These are phyloP conservation scores for Meliscaeva auricollis DNA, from an alignment of 2,888 invertebrate genomes.

Conservation along the genomic window DNA sequence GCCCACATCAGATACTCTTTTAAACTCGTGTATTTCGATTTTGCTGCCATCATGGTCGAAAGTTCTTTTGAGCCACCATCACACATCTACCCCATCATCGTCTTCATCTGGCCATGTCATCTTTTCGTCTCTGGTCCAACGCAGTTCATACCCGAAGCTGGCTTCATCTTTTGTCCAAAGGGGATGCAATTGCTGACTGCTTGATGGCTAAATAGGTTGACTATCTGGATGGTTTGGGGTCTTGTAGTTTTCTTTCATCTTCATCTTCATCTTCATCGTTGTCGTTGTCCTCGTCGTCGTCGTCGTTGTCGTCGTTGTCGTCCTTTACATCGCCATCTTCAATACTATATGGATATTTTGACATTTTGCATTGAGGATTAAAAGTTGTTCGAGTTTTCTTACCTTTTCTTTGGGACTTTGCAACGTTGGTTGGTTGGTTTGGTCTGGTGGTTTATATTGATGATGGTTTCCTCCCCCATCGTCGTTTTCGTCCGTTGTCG, in stretches of 20 bases:
- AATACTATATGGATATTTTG: conserved; percentile 68
- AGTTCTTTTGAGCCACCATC: conserved; percentile 4
- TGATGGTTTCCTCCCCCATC: conserved; percentile 74
- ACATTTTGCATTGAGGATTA: conserved; percentile 77
- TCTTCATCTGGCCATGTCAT: conserved; percentile 72
- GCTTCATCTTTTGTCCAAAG: conserved; percentile 1
- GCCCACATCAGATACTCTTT: background rate
- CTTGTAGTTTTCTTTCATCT: conserved; percentile 31
- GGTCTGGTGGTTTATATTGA: conserved; percentile 75
- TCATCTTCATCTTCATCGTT: conserved; percentile 32
- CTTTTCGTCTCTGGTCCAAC: conserved; percentile 63
- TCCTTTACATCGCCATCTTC: conserved; percentile 47
- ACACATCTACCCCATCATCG: conserved; percentile 10
- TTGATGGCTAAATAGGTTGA: no score
- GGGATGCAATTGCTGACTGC: conserved; percentile 21
- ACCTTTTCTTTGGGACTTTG: conserved; percentile 69
- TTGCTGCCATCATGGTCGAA: conserved; percentile 21
- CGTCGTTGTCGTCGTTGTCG: conserved; percentile 45
- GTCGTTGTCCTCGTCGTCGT: conserved; percentile 30
- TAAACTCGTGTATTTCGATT: conserved; percentile 25
- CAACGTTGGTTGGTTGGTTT: conserved; percentile 43
- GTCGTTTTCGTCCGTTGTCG: conserved; percentile 3
- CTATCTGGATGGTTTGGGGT: background rate
- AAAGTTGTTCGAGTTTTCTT: conserved; percentile 75
- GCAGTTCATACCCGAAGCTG: conserved; percentile 35